phyloP scores from a whole-genome alignment of 2,888 invertebrate genomes.

The Pammene fasciana region DNA sequence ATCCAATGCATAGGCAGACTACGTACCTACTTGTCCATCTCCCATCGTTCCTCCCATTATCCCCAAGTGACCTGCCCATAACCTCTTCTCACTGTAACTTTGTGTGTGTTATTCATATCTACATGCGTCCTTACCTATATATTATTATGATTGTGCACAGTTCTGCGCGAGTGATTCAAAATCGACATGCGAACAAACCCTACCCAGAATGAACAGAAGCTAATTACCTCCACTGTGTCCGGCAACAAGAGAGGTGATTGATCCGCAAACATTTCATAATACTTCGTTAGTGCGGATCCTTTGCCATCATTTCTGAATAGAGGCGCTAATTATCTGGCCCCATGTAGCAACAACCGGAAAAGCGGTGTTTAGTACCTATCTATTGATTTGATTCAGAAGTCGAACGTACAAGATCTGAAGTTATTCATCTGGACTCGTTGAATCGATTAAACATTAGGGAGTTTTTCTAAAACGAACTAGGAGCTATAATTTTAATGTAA shows the following conservation, averaged over 20 bases:
- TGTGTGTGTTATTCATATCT: no score
- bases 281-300: slow-evolving; percentile 31
- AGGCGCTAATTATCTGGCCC: slow-evolving; percentile 26
- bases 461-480: no score
- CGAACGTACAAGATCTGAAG: neutral
- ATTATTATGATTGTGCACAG: neutral
- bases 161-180: neutral
- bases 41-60: no score
- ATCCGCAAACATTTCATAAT: slow-evolving; percentile 34
- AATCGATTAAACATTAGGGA: neutral
- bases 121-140: neutral
- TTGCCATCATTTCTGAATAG: slow-evolving; percentile 28
- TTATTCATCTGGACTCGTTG: neutral
- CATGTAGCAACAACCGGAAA: slow-evolving; percentile 19
- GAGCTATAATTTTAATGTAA: no score
- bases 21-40: no score
- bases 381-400: slow-evolving; percentile 11
- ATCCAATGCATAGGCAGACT: no score
- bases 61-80: no score
- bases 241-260: slow-evolving; percentile 31
- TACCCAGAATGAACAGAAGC: neutral
- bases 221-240: slow-evolving; percentile 11
- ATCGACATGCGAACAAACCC: slow-evolving; percentile 6
- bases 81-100: no score
- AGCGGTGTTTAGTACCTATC: slow-evolving; percentile 4